Base-by-base conservation (phyloP, 1,140 invertebrate species). In the Cryptotermes secundus region DNA sequence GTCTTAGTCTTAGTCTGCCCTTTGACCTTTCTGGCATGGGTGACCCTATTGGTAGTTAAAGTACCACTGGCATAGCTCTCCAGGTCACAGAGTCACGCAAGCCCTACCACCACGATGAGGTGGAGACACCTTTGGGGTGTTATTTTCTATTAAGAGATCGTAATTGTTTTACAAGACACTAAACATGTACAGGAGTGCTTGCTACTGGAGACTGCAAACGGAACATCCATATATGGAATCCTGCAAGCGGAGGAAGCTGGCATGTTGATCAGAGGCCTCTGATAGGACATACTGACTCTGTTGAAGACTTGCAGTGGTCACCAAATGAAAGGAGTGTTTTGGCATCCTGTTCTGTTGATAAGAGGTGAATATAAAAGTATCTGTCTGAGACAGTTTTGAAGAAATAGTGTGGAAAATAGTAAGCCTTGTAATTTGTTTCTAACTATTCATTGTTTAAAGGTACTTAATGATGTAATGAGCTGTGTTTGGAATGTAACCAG, bases 231-330 rank as follows among this genome's bases (percentile, higher is more conserved):
- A 92, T 99, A 85, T 99, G 98, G 98, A 93, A 93, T 86, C 95
- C 96, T 24, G 90, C 90, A 86, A 93, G 97, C 87, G 91, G 90
- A 35, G 91, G 92, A 2, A 92, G 91, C 79, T 99, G 98, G 98
- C 91, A 92, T 87, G 96, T 99, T 16, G 96, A 99, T 90, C 96
- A 98, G 88, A 91, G 95, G 81, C 95, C 98, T 2, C 93, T 97
- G 85, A 92, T 93, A 85, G 97, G 96, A 3, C 99, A 99, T 89
- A 95, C 94, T 34, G 94, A 93, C 79, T 99, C 98, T 83, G 97
- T 99, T 14, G 99, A 99, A 92, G 99, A 99, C 91, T 92, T 99
- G 85, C 97, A 99, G 88, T 99, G 99, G 99, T 99, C 98, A 85
- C 98, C 98, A 6, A 99, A 95, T 91, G 99, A 99, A 92, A 92